Percentiles rank a stretch among this genome's conserved stretches.
These are phyloP conservation scores for Elysia crispata DNA, from an alignment of 2,888 invertebrate species.

Conservation along the genomic window DNA sequence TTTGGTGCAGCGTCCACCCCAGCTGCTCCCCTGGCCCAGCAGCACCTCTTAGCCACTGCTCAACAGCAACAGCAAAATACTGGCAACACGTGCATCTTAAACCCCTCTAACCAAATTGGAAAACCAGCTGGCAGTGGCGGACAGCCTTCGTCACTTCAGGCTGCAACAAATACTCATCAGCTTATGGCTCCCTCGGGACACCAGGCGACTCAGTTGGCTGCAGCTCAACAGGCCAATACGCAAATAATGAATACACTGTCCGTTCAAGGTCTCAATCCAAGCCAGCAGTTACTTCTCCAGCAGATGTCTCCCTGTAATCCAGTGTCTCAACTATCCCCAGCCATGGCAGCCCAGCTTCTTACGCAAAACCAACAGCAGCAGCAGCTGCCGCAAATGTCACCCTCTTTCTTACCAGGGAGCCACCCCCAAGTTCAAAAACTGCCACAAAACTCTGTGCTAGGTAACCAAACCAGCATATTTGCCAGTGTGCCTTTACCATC, in stretches of 20 bases:
- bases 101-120: no score
- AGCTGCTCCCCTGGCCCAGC: constrained; percentile 34
- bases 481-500: constrained; percentile 40
- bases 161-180: no score
- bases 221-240: constrained; percentile 34
- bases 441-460: constrained; percentile 5
- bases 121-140: no score
- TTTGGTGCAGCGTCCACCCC: constrained; percentile 18
- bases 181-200: neutral
- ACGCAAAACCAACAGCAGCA: constrained; percentile 42
- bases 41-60: constrained; percentile 9
- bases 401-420: constrained; percentile 41
- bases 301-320: constrained; percentile 44
- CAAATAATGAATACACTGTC: constrained; percentile 53
- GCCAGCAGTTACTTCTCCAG: constrained; percentile 49
- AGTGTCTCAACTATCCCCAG: constrained; percentile 45
- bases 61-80: constrained; percentile 22
- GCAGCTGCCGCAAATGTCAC: constrained; percentile 49
- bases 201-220: constrained; percentile 24
- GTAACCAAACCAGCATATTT: constrained; percentile 17
- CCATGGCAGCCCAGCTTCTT: constrained; percentile 44
- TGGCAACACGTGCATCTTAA: no score
- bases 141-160: no score
- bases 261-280: constrained; percentile 46
- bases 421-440: constrained; percentile 35